phyloP scores from a whole-genome alignment of 2,113 vertebrate species.

The Forbesichthys papilliferus region DNA sequence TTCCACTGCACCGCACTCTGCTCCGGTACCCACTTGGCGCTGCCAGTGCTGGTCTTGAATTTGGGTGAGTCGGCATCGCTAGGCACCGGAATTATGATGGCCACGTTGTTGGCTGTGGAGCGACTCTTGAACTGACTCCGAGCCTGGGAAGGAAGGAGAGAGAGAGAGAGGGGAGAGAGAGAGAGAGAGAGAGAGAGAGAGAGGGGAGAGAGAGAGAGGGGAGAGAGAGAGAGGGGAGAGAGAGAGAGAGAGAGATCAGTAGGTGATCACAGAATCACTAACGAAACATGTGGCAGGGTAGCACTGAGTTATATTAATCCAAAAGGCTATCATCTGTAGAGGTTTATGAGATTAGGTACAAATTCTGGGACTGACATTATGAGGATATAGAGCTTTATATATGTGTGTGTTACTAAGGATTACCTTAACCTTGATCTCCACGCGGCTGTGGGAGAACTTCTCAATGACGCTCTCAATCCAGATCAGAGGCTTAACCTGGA shows the following conservation, averaged over 20 bases:
- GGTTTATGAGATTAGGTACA: background rate
- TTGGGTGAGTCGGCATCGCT: constrained; percentile 83
- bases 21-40: constrained; percentile 80
- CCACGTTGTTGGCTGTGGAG: constrained; percentile 82
- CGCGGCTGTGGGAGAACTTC: constrained; percentile 82
- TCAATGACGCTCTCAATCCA: constrained; percentile 85
- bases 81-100: constrained; percentile 80
- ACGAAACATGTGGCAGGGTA: background rate
- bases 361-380: background rate
- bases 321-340: constrained; percentile 8
- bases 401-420: constrained; percentile 35
- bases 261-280: background rate
- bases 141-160: constrained; percentile 60
- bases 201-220: background rate
- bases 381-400: background rate
- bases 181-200: too few species aligned
- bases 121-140: constrained; percentile 81
- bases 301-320: constrained; percentile 2
- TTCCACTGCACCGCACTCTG: constrained; percentile 80
- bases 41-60: constrained; percentile 82
- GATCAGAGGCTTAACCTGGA: constrained; percentile 82
- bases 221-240: background rate
- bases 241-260: constrained; percentile 34
- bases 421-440: constrained; percentile 86
- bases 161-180: too few species aligned